Evolutionary conservation across 2,113 vertebrate species (phyloP).

Genomic region (Thermophis baileyi): DNA sequence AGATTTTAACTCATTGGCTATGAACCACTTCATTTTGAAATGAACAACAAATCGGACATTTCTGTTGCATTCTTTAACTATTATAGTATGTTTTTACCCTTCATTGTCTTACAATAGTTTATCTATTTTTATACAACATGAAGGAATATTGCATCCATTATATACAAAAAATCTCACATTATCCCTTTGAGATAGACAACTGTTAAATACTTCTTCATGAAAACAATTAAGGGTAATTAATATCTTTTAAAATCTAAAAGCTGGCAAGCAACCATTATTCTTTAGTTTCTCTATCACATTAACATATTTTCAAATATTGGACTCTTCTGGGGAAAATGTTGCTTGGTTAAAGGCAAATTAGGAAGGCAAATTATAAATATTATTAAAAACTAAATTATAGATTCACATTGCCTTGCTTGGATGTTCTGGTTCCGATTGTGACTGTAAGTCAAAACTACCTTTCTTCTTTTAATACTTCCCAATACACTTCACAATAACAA

Average conservation of each 20-base stretch:
- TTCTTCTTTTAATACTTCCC: neutral
- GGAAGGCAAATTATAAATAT: neutral
- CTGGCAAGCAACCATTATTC: constrained; percentile 14
- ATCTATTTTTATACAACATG: constrained; percentile 37
- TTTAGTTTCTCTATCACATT: neutral
- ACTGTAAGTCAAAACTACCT: neutral
- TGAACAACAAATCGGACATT: neutral
- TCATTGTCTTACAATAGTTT: constrained; percentile 25
- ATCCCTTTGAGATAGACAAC: constrained; percentile 37
- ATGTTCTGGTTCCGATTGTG: neutral
- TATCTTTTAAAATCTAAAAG: constrained; percentile 4
- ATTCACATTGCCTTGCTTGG: neutral
- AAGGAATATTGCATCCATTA: constrained; percentile 44
- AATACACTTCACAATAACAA: neutral
- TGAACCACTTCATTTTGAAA: neutral
- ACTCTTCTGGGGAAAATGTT: neutral
- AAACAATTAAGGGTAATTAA: constrained; percentile 34
- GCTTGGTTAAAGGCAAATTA: neutral
- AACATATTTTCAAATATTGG: neutral
- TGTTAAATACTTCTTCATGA: constrained; percentile 37
- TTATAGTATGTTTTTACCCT: neutral
- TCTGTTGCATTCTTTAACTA: neutral
- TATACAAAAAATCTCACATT: constrained; percentile 20
- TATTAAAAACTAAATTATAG: neutral
- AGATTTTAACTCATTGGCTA: constrained; percentile 22